Evolutionary conservation across 2,113 vertebrate species (phyloP).

Genomic region (Protobothrops mucrosquamatus): DNA sequence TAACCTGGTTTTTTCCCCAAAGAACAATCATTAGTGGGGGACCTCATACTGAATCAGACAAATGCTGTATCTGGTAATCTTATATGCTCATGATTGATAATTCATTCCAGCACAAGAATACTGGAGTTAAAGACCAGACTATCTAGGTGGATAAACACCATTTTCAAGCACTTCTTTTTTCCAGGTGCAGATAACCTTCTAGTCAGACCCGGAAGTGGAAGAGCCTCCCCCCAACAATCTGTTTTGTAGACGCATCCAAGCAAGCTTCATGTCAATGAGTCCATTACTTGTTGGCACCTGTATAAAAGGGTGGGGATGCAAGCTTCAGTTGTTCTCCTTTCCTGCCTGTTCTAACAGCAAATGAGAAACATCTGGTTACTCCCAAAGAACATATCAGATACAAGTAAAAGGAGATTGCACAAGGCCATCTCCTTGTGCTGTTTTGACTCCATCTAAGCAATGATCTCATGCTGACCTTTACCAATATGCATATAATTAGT

Average conservation of each 20-base stretch:
- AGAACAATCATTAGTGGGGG: not conserved
- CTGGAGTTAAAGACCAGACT: not conserved
- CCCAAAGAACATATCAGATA: constrained; percentile 9
- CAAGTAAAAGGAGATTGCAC: not conserved
- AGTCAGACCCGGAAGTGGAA: rapidly evolving
- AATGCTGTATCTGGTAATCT: too few species aligned
- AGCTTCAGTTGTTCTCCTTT: constrained; percentile 2
- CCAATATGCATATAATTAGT: not conserved
- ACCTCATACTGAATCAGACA: too few species aligned
- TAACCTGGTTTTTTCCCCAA: not conserved
- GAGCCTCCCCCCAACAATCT: rapidly evolving
- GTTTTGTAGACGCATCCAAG: rapidly evolving
- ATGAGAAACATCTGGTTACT: constrained; percentile 44
- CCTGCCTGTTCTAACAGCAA: constrained; percentile 54
- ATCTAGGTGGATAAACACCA: not conserved
- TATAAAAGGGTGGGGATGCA: not conserved
- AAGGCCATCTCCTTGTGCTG: not conserved
- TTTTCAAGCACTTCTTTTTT: not conserved
- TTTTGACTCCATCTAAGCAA: not conserved
- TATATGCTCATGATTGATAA: not conserved
- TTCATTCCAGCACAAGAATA: not conserved
- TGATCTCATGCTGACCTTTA: not conserved
- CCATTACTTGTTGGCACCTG: constrained; percentile 41
- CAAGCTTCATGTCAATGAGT: not conserved
- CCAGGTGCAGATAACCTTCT: not conserved